phyloP scores from a whole-genome alignment of 2,797 vertebrate genomes.

The Heliangelus exortis region DNA sequence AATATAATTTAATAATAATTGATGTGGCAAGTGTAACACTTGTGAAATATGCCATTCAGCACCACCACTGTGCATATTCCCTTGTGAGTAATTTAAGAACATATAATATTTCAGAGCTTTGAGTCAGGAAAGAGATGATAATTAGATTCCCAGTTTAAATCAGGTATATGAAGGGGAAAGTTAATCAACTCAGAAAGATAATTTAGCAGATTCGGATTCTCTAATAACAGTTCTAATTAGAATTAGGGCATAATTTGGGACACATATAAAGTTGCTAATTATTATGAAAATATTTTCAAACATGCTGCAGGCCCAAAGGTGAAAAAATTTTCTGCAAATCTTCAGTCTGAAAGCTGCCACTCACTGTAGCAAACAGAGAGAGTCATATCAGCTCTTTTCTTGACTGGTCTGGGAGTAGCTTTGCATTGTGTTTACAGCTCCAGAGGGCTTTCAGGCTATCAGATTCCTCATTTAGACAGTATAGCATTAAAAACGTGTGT shows the following conservation, averaged over 20 bases:
- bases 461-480: background rate
- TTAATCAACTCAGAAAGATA: constrained; percentile 68
- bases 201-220: constrained; percentile 59
- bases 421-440: background rate
- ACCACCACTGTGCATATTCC: constrained; percentile 40
- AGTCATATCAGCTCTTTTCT: background rate
- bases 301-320: constrained; percentile 3
- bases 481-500: background rate
- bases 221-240: constrained; percentile 58
- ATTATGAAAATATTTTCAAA: constrained; percentile 65
- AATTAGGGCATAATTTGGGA: constrained; percentile 60
- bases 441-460: background rate
- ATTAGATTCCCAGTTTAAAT: constrained; percentile 58
- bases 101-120: constrained; percentile 57
- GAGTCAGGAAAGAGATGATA: constrained; percentile 47
- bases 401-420: background rate
- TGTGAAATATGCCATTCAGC: constrained; percentile 68
- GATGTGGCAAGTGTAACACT: constrained; percentile 61
- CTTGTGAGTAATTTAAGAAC: constrained; percentile 53
- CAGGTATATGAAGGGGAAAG: constrained; percentile 41
- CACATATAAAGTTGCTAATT: constrained; percentile 54
- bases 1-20: constrained; percentile 75
- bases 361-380: background rate
- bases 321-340: constrained; percentile 17
- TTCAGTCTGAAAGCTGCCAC: background rate